A percentile compares a stretch with the other conserved stretches of the same genome.
Conservation (phyloP, 2,888 invertebrate species). For the Coleophora flavipennella region DNA sequence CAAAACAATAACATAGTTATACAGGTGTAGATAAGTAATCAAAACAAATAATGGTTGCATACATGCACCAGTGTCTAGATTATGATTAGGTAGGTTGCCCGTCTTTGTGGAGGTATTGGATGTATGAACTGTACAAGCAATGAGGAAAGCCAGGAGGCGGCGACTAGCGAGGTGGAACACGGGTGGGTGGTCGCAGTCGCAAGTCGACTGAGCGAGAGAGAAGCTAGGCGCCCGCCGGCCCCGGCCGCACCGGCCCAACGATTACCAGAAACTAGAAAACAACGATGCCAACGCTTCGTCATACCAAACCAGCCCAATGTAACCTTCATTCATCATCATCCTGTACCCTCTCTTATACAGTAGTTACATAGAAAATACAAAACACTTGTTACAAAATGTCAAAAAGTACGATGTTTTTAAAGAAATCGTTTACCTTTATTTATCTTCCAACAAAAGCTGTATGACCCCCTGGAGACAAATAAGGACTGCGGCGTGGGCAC, state of each 20-base stretch:
- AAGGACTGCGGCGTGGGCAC: slow-evolving; percentile 61
- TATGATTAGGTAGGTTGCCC: no score
- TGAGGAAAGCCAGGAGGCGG: no score
- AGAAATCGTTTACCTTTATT: slow-evolving; percentile 69
- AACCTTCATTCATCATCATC: slow-evolving; percentile 47
- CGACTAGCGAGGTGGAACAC: no score
- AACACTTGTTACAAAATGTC: slow-evolving; percentile 69
- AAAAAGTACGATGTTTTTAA: slow-evolving; percentile 60
- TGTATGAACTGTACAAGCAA: no score
- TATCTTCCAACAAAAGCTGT: slow-evolving; percentile 69
- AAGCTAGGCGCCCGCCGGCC: slow-evolving; percentile 37
- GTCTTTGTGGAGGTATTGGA: no score
- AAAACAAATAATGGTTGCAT: no score
- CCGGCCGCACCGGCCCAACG: slow-evolving; percentile 26
- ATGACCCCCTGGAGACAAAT: slow-evolving; percentile 61
- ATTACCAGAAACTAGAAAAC: slow-evolving; percentile 22
- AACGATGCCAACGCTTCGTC: slow-evolving; percentile 49
- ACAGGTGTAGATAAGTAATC: no score
- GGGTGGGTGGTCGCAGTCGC: slow-evolving; percentile 22
- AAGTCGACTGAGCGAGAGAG: slow-evolving; percentile 15
- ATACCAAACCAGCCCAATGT: slow-evolving; percentile 33
- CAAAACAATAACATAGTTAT: no score
- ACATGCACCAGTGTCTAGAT: no score
- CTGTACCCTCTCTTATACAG: slow-evolving; percentile 24
- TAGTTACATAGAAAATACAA: slow-evolving; percentile 59